These are phyloP conservation scores for Lophius piscatorius DNA, from an alignment of 2,113 vertebrate genomes.

Conservation along the genomic window DNA sequence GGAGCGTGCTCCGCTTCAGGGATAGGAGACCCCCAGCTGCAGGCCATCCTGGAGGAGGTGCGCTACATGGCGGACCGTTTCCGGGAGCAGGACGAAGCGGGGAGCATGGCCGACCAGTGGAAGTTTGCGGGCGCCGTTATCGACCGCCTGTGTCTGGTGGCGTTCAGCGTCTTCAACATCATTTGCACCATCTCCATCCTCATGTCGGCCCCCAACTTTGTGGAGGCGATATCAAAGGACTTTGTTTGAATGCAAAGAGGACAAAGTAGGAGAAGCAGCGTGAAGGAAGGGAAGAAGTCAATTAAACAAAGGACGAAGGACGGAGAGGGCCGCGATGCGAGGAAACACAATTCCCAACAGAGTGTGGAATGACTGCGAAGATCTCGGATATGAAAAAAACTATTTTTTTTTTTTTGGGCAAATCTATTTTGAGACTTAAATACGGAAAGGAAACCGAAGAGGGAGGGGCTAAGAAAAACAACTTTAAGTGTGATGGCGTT, in stretches of 20 bases:
- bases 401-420: no score
- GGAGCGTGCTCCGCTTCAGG: constrained; percentile 70
- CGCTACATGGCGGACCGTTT: constrained; percentile 81
- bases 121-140: constrained; percentile 84
- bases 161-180: constrained; percentile 86
- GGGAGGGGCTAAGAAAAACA: no score
- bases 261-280: constrained; percentile 14
- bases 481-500: no score
- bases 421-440: no score
- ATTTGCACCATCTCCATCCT: constrained; percentile 86
- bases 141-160: constrained; percentile 83
- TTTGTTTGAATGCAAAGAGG: constrained; percentile 74
- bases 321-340: constrained; percentile 42
- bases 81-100: constrained; percentile 78
- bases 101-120: constrained; percentile 79
- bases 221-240: constrained; percentile 84
- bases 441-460: no score
- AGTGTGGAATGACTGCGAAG: constrained; percentile 54
- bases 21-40: constrained; percentile 79
- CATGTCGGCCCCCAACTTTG: constrained; percentile 85
- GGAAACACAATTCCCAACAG: constrained; percentile 61
- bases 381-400: no score
- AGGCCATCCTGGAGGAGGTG: constrained; percentile 83
- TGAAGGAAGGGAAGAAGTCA: background rate
- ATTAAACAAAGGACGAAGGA: constrained; percentile 41